phyloP scores from a whole-genome alignment of 2,888 invertebrate species.

The Hybos culiciformis region DNA sequence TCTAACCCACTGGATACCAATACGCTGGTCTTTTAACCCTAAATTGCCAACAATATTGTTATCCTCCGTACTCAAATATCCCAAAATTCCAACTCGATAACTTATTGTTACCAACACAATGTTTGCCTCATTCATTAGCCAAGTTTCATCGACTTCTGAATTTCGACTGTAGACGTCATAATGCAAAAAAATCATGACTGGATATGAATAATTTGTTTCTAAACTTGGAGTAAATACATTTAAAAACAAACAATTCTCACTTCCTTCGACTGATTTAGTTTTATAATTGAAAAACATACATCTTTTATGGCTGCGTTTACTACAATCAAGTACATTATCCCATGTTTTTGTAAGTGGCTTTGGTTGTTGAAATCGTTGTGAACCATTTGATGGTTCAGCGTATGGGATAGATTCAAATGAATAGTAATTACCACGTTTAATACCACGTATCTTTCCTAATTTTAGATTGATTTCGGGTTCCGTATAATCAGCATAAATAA shows the following conservation, averaged over 20 bases:
- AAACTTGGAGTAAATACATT: constrained; percentile 43
- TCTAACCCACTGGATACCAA: constrained; percentile 53
- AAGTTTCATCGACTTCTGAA: constrained; percentile 39
- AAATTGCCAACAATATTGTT: constrained; percentile 52
- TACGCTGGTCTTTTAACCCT: constrained; percentile 56
- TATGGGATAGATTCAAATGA: constrained; percentile 52
- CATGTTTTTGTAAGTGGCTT: constrained; percentile 14
- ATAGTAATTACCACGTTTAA: constrained; percentile 28
- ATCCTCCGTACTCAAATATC: constrained; percentile 59
- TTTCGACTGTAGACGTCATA: constrained; percentile 54
- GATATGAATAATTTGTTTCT: constrained; percentile 23
- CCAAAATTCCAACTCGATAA: constrained; percentile 52
- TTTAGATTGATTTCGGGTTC: too few relatives aligned
- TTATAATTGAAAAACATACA: neutral
- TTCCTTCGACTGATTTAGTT: constrained; percentile 29
- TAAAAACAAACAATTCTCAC: constrained; percentile 50
- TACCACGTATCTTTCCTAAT: constrained; percentile 17
- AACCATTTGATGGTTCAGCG: constrained; percentile 46
- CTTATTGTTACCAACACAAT: constrained; percentile 51
- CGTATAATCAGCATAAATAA: too few relatives aligned
- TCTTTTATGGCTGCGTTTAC: neutral
- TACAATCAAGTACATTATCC: constrained; percentile 35
- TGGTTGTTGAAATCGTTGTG: constrained; percentile 40
- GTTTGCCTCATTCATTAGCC: constrained; percentile 48
- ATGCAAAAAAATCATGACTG: constrained; percentile 49